Percentiles rank a stretch among this genome's conserved stretches.
Evolutionary conservation across 2,113 vertebrate genomes (phyloP).

Genomic region (Clarias magur): DNA sequence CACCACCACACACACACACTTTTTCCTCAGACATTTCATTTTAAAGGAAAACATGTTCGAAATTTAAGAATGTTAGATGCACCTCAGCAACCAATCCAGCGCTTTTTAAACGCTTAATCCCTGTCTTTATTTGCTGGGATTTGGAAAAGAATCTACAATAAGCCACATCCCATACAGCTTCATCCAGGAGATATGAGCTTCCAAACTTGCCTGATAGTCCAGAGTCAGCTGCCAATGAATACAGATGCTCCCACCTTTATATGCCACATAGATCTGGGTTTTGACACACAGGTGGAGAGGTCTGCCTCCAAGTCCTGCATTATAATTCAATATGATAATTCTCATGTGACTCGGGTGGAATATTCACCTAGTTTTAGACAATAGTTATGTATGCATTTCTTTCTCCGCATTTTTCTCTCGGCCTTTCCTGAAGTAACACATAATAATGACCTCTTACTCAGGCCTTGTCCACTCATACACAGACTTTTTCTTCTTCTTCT

Average conservation of each 20-base stretch:
- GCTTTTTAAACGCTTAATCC: conserved; percentile 49
- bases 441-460: not conserved
- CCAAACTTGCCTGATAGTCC: conserved; percentile 62
- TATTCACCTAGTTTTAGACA: conserved; percentile 32
- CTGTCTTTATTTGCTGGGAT: conserved; percentile 64
- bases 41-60: conserved; percentile 35
- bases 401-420: not conserved
- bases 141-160: conserved; percentile 67
- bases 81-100: conserved; percentile 42
- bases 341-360: conserved; percentile 28
- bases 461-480: no score
- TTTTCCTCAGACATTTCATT: conserved; percentile 9
- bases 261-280: conserved; percentile 44
- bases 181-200: conserved; percentile 63
- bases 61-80: conserved; percentile 44
- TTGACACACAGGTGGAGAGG: conserved; percentile 47
- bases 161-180: conserved; percentile 63
- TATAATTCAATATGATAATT: conserved; percentile 46
- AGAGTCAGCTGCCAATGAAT: conserved; percentile 50
- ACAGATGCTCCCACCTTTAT: conserved; percentile 50
- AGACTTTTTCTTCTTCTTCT: no score
- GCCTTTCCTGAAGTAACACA: not conserved
- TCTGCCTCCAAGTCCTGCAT: conserved; percentile 45
- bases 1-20: no score
- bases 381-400: conserved; percentile 22